Evolutionary conservation across 2,888 invertebrate genomes (phyloP), one percentile per base, ranked within the genome.

Genomic region (Dryobotodes eremita): DNA sequence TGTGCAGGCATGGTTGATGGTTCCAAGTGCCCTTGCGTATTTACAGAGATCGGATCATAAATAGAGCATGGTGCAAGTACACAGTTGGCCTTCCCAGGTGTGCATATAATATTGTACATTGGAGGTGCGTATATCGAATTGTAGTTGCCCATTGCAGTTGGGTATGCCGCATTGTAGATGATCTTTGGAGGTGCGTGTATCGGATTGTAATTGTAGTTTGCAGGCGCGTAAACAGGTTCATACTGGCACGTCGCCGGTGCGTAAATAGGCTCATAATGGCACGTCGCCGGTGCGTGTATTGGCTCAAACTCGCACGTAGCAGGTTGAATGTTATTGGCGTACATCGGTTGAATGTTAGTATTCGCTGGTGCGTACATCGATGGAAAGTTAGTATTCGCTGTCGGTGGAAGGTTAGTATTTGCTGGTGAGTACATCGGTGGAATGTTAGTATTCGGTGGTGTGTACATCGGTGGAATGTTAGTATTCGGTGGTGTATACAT

Each of bases 171-270:
- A 64, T 62, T 62, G 23, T 36, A 64, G 36, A 36, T 13, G 7
- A 64, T 36, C 2, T 64, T 36, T 23, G 64, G 36, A 36, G 64
- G 64, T 62, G 23, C 11, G 36, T 36, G 23, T 36, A 23, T 36
- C 23, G 23, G 36, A 36, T 62, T 23, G 59, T 59, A 61, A 61
- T 17, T 61, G 66, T 48, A 68, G 26, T 71, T 71, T 23, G 53
- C 26, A 53, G 61, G 23, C 26, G 42, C 74, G 8, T 62, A 65
- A 23, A 36, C 48, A 65, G 74, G 50, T 50, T 75, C 46, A 57
- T 31, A 10, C 2, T 57, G 71, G 46, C 20, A 11, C 46, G 31
- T 8, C 17, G 31, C 61, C 20, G 48, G 13, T 11, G 53, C 6
- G 23, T n/a, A 23, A 1, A 26, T 8, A 62, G 36, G 62, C 20